Percentiles rank a stretch among this genome's conserved stretches.
These are phyloP conservation scores for Microhierax caerulescens DNA, from an alignment of 2,797 vertebrate species.

Conservation along the genomic window DNA sequence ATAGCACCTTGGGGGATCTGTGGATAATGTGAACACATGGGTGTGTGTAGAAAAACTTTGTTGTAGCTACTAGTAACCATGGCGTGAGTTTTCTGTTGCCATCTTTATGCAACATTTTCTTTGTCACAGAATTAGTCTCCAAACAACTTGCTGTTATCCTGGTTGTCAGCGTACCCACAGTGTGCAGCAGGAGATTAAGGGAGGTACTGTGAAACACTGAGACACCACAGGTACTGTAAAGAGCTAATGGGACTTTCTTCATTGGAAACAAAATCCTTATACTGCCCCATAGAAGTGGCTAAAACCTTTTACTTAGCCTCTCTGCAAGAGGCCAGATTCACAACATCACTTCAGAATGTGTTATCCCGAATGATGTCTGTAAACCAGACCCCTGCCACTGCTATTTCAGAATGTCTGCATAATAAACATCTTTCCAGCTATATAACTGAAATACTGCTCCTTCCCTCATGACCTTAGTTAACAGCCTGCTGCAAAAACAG, in stretches of 20 bases:
- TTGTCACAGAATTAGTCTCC: not conserved
- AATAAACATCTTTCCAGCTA: not conserved
- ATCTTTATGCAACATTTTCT: not conserved
- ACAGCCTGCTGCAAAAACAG: slow-evolving; percentile 1
- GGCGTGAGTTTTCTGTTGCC: not conserved
- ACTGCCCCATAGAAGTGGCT: not conserved
- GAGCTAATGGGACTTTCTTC: not conserved
- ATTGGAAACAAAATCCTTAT: not conserved
- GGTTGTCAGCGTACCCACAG: not conserved
- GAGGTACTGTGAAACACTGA: not conserved
- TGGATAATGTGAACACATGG: not conserved
- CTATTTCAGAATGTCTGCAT: not conserved
- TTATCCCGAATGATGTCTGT: not conserved
- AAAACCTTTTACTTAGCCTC: not conserved
- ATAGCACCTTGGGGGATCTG: not conserved
- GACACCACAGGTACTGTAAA: not conserved
- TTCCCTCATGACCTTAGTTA: not conserved
- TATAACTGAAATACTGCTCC: not conserved
- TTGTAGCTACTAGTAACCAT: slow-evolving; percentile 36
- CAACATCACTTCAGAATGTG: not conserved
- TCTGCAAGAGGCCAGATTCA: not conserved
- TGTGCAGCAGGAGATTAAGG: not conserved
- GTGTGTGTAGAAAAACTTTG: not conserved
- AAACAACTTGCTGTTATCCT: not conserved
- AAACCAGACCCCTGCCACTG: not conserved